A percentile compares a stretch with the other conserved stretches of the same genome.
These are phyloP conservation scores for Ailuropoda melanoleuca DNA, from an alignment of 2,113 vertebrate genomes.

Conservation along the genomic window DNA sequence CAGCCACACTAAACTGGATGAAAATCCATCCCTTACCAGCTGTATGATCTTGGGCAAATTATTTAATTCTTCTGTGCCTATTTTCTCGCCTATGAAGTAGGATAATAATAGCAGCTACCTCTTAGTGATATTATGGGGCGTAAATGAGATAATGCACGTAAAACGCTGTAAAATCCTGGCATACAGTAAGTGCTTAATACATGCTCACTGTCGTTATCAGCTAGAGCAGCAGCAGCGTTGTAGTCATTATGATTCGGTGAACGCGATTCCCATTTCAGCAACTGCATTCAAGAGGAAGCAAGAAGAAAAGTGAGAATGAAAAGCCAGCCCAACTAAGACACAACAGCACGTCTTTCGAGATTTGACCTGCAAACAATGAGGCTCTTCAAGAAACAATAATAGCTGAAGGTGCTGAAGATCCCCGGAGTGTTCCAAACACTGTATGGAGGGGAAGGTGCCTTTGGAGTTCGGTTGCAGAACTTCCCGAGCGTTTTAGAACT, in stretches of 20 bases:
- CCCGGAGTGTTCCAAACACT: neutral
- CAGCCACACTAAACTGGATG: neutral
- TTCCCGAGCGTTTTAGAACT: neutral
- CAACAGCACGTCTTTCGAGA: neutral
- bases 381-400: neutral
- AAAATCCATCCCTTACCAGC: neutral
- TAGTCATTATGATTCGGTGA: neutral
- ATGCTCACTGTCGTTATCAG: neutral
- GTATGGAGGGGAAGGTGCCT: neutral
- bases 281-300: neutral
- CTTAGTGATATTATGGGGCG: neutral
- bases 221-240: neutral
- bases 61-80: neutral
- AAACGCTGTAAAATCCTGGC: neutral
- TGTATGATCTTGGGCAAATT: neutral
- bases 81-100: neutral
- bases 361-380: neutral
- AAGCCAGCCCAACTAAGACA: neutral
- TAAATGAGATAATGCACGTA: neutral
- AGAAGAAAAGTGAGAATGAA: neutral
- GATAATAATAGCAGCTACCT: neutral
- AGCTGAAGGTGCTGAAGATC: neutral
- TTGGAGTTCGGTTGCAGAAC: neutral
- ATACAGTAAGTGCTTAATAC: neutral
- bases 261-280: neutral